Evolutionary conservation across 2,797 vertebrate genomes (phyloP).

Genomic region (Sebastes aleutianus): DNA sequence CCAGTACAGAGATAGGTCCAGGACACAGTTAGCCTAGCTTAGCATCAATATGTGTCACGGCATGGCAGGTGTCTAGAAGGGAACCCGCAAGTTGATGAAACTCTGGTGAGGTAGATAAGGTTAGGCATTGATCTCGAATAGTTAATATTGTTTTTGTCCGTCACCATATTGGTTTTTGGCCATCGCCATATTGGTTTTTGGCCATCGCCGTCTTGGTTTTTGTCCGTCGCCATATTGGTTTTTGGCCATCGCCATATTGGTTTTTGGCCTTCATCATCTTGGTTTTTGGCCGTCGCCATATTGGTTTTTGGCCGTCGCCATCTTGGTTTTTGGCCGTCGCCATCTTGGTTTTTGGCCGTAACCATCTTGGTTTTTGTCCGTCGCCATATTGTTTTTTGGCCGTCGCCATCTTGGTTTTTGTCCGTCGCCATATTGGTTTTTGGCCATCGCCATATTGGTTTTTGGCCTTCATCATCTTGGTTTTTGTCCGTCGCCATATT

Average conservation of each 20-base stretch:
- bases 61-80: too few relatives aligned
- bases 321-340: accelerated
- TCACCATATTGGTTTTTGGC: accelerated
- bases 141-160: too few relatives aligned
- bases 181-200: accelerated
- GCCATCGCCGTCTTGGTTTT: accelerated
- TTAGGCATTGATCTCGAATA: too few relatives aligned
- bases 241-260: too few relatives aligned
- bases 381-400: accelerated
- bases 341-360: too few relatives aligned
- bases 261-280: accelerated
- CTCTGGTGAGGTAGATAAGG: too few relatives aligned
- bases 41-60: too few relatives aligned
- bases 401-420: accelerated
- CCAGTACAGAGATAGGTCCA: too few relatives aligned
- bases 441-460: accelerated
- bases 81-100: too few relatives aligned
- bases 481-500: accelerated
- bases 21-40: too few relatives aligned
- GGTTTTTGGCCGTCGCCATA: accelerated
- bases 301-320: too few relatives aligned
- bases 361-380: accelerated
- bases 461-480: accelerated
- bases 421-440: accelerated
- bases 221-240: too few relatives aligned